A percentile compares a stretch with the other conserved stretches of the same genome.
These are phyloP conservation scores for Alcis repandata DNA, from an alignment of 2,888 invertebrate genomes.

Conservation along the genomic window DNA sequence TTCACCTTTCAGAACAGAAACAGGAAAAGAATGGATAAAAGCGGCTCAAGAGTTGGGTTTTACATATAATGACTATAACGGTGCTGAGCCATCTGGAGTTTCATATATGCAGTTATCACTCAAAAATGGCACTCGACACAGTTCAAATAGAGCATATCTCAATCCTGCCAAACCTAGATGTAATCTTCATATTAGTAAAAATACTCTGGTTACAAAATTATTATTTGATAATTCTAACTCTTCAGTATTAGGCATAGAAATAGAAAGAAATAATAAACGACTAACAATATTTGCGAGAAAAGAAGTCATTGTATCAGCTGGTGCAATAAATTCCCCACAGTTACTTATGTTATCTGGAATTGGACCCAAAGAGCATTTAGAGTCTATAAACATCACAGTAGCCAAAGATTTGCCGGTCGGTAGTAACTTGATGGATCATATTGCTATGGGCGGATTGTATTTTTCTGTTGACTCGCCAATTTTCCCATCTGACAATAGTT, in stretches of 20 bases:
- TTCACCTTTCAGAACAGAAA: constrained; percentile 3
- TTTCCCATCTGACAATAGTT: not conserved
- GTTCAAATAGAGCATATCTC: constrained; percentile 81
- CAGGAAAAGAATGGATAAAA: constrained; percentile 42
- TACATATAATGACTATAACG: constrained; percentile 67
- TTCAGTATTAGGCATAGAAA: constrained; percentile 5
- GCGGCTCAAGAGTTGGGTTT: constrained; percentile 76
- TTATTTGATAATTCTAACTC: not conserved
- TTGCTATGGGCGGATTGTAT: constrained; percentile 79
- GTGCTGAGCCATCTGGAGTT: constrained; percentile 69
- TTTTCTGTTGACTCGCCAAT: constrained; percentile 1
- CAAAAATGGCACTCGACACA: constrained; percentile 70
- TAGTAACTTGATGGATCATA: constrained; percentile 89
- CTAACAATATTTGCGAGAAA: constrained; percentile 63
- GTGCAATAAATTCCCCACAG: constrained; percentile 77
- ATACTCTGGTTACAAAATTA: constrained; percentile 69
- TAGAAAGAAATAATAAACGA: constrained; percentile 49
- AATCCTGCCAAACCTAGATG: constrained; percentile 53
- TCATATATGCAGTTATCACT: constrained; percentile 70
- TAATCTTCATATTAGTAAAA: constrained; percentile 72
- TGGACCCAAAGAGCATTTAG: constrained; percentile 59
- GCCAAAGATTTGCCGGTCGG: constrained; percentile 88
- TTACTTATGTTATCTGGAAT: constrained; percentile 81
- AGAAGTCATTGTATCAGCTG: constrained; percentile 79
- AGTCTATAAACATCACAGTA: constrained; percentile 49